Evolutionary conservation across 2,888 invertebrate species (phyloP).

Genomic region (Temnothorax rugatulus): DNA sequence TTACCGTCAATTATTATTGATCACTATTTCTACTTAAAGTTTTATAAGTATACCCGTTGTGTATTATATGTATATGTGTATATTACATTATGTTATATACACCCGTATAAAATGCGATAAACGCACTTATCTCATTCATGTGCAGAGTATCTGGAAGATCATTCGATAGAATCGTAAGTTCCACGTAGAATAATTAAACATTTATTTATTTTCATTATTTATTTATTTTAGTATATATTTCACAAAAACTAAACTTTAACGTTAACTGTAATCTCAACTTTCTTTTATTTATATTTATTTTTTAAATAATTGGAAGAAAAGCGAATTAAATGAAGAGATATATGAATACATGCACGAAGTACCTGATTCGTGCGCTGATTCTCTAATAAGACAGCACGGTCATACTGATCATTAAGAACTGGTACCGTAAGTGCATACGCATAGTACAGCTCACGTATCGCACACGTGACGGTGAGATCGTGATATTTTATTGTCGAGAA

Average conservation of each 20-base stretch:
- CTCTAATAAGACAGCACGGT: constrained; percentile 11
- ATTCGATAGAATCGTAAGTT: background rate
- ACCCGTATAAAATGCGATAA: background rate
- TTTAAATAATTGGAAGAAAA: background rate
- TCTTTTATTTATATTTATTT: background rate
- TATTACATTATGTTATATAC: too few relatives aligned
- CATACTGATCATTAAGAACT: constrained; percentile 22
- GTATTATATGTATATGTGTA: too few relatives aligned
- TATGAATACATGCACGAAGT: background rate
- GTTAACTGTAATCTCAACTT: background rate
- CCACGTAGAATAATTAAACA: background rate
- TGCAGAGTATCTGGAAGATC: background rate
- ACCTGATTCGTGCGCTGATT: constrained; percentile 1
- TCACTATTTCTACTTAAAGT: background rate
- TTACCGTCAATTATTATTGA: constrained; percentile 38
- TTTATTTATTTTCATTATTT: background rate
- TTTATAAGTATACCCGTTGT: background rate
- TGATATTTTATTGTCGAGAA: constrained; percentile 36
- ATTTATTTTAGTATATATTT: background rate
- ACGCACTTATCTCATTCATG: background rate
- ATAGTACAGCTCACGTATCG: constrained; percentile 13
- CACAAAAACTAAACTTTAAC: background rate
- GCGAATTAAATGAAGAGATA: background rate
- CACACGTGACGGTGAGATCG: constrained; percentile 21
- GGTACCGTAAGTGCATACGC: constrained; percentile 25